Conservation (phyloP, 1,140 invertebrate species). For the Odontomachus brunneus region DNA sequence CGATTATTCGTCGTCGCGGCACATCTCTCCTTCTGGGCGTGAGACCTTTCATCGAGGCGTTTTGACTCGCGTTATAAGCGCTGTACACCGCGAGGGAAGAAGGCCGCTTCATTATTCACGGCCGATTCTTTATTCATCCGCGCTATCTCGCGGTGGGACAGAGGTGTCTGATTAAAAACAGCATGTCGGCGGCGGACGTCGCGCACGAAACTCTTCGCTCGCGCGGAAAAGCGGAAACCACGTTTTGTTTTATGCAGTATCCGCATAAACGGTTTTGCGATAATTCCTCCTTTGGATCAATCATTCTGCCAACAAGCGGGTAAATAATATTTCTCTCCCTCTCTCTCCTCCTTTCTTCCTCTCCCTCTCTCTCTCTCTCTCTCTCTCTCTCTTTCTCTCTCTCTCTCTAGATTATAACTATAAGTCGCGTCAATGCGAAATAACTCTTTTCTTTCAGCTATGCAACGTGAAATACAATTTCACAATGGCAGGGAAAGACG, state of each 20-base stretch:
- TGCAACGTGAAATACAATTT: not conserved
- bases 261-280: constrained; percentile 1
- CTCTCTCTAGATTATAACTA: not conserved
- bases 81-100: not conserved
- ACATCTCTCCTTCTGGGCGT: constrained; percentile 13
- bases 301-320: not conserved
- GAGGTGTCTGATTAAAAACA: constrained; percentile 71
- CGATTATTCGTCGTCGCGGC: constrained; percentile 42
- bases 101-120: constrained; percentile 60
- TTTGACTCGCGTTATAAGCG: constrained; percentile 44
- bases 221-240: not conserved
- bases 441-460: not conserved
- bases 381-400: not conserved
- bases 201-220: constrained; percentile 51
- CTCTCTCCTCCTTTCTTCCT: not conserved
- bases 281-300: not conserved
- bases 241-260: not conserved
- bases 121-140: constrained; percentile 71
- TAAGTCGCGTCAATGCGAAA: not conserved
- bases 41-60: constrained; percentile 49
- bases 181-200: constrained; percentile 12
- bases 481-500: too few relatives aligned
- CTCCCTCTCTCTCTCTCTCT: not conserved
- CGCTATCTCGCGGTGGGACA: constrained; percentile 46
- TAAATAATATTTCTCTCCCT: not conserved